Evolutionary conservation across 92 coral and sea anemone genomes (phyloP).

Genomic region (Nematostella vectensis): DNA sequence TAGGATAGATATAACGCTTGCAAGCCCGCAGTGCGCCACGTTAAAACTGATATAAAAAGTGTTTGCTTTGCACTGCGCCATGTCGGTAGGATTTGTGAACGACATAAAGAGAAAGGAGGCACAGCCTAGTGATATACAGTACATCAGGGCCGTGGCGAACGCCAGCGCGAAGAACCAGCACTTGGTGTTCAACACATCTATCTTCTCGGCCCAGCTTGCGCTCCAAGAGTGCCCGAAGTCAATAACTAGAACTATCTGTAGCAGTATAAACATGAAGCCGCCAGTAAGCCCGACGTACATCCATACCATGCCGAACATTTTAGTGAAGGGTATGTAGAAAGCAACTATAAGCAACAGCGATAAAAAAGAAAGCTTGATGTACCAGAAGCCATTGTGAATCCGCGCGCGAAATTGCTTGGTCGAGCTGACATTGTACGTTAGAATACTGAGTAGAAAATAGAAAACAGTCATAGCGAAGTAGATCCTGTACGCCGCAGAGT

Average conservation of each 20-base stretch:
- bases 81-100: conserved; percentile 77
- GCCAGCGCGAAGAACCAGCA: conserved; percentile 94
- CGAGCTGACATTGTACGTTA: conserved; percentile 74
- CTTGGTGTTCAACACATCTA: conserved; percentile 81
- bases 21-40: conserved; percentile 83
- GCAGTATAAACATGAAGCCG: conserved; percentile 77
- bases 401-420: conserved; percentile 80
- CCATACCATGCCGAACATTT: conserved; percentile 65
- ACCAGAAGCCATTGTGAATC: conserved; percentile 93
- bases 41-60: conserved; percentile 90
- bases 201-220: conserved; percentile 90
- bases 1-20: conserved; percentile 76
- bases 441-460: conserved; percentile 41
- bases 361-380: conserved; percentile 68
- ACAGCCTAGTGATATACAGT: conserved; percentile 73
- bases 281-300: conserved; percentile 92
- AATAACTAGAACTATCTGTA: conserved; percentile 79
- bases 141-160: conserved; percentile 78
- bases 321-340: conserved; percentile 67
- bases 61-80: conserved; percentile 84
- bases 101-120: conserved; percentile 73
- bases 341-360: conserved; percentile 51
- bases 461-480: conserved; percentile 75
- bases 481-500: conserved; percentile 91
- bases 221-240: conserved; percentile 99